Conservation (phyloP, 2,888 invertebrate species). For the Rambutsinella grinnellia region DNA sequence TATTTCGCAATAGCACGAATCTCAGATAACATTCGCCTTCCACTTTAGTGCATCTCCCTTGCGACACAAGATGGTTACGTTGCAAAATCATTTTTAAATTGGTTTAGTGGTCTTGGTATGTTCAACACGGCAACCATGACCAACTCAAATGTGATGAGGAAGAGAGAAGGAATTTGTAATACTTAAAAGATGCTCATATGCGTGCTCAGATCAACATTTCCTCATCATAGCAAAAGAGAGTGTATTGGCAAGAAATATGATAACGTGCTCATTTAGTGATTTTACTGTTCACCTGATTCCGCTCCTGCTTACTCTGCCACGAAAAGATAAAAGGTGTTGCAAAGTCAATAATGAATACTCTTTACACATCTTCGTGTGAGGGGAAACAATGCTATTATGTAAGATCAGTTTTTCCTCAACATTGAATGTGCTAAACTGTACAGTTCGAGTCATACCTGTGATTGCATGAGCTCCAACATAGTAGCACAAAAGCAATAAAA, state of each 20-base stretch:
- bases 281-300: neutral
- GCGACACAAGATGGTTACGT: neutral
- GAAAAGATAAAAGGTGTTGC: neutral
- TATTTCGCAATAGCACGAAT: conserved; percentile 44
- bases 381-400: conserved; percentile 5
- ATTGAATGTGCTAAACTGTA: too few relatives aligned
- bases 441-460: neutral
- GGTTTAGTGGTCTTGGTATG: neutral
- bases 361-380: neutral
- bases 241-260: neutral
- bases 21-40: neutral
- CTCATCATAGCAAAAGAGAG: too few relatives aligned
- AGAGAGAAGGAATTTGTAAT: conserved; percentile 30
- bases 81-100: neutral
- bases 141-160: conserved; percentile 46
- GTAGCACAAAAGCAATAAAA: neutral
- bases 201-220: too few relatives aligned
- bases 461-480: neutral
- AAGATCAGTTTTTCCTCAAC: too few relatives aligned
- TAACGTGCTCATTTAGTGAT: too few relatives aligned
- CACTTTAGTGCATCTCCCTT: too few relatives aligned
- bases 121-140: conserved; percentile 39
- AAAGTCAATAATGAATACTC: neutral
- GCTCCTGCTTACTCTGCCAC: neutral
- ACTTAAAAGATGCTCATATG: too few relatives aligned